Conservation (phyloP, 2,113 vertebrate genomes). For the Anseranas semipalmata region DNA sequence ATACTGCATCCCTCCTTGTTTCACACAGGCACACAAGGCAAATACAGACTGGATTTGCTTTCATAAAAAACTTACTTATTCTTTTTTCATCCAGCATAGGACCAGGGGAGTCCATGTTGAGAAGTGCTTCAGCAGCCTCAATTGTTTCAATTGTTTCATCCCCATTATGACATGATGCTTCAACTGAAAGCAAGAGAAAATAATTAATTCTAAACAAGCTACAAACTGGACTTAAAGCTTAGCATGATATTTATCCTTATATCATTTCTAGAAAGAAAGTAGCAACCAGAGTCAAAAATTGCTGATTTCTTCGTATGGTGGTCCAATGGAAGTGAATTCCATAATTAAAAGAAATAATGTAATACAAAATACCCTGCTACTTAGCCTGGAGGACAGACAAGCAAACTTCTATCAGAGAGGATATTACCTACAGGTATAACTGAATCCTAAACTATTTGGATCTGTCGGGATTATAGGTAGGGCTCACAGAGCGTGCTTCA, state of each 20-base stretch:
- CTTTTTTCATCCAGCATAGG: slow-evolving; percentile 87
- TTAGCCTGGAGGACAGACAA: background rate
- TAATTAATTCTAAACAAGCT: background rate
- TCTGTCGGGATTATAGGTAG: background rate
- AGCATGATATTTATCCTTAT: background rate
- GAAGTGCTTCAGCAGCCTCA: slow-evolving; percentile 90
- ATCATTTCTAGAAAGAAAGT: background rate
- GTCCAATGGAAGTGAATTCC: background rate
- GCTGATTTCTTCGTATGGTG: background rate
- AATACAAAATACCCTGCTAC: background rate
- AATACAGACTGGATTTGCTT: background rate
- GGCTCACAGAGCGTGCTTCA: background rate
- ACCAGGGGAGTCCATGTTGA: slow-evolving; percentile 91
- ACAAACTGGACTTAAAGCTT: background rate
- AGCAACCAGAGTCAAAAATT: background rate
- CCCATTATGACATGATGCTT: slow-evolving; percentile 88
- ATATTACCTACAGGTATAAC: background rate
- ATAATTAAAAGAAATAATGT: background rate
- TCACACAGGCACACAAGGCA: background rate
- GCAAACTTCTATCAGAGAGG: background rate
- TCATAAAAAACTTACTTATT: slow-evolving; percentile 80
- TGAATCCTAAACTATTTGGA: background rate
- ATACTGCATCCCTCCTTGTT: background rate
- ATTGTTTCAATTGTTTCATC: slow-evolving; percentile 93
- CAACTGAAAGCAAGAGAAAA: slow-evolving; percentile 78